Conservation (phyloP, 2,888 invertebrate genomes). For the Agrochola litura region DNA sequence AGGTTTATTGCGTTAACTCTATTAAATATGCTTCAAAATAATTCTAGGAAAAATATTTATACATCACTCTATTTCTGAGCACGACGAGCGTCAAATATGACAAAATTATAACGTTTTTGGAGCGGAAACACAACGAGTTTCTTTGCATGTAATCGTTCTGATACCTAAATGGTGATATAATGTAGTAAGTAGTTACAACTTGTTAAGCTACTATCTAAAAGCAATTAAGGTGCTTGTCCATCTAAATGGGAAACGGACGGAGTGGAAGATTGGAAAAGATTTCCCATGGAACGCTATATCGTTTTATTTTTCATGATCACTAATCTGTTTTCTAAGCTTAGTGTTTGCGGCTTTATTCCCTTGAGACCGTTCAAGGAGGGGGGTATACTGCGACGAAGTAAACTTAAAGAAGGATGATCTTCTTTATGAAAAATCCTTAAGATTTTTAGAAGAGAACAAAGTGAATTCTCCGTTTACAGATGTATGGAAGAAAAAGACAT, state of each 20-base stretch:
- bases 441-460: conserved; percentile 5
- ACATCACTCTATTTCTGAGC: conserved; percentile 25
- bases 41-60: conserved; percentile 41
- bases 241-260: conserved; percentile 44
- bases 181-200: conserved; percentile 42
- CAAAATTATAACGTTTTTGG: conserved; percentile 38
- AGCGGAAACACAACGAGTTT: conserved; percentile 61
- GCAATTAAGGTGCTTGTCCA: conserved; percentile 50
- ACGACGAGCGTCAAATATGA: conserved; percentile 41
- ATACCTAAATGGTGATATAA: conserved; percentile 48
- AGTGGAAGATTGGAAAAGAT: conserved; percentile 60
- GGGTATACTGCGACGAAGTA: conserved; percentile 14
- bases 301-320: conserved; percentile 40
- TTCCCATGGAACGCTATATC: conserved; percentile 55
- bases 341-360: conserved; percentile 44
- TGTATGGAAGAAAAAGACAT: not conserved
- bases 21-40: conserved; percentile 53
- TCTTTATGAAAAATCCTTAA: not conserved
- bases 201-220: conserved; percentile 60
- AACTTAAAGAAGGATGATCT: conserved; percentile 2
- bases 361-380: conserved; percentile 36
- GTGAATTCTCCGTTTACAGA: not conserved
- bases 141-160: conserved; percentile 43
- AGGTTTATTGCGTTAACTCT: conserved; percentile 58
- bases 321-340: conserved; percentile 48